Evolutionary conservation across 2,888 invertebrate genomes (phyloP).

Genomic region (Conus canariensis): DNA sequence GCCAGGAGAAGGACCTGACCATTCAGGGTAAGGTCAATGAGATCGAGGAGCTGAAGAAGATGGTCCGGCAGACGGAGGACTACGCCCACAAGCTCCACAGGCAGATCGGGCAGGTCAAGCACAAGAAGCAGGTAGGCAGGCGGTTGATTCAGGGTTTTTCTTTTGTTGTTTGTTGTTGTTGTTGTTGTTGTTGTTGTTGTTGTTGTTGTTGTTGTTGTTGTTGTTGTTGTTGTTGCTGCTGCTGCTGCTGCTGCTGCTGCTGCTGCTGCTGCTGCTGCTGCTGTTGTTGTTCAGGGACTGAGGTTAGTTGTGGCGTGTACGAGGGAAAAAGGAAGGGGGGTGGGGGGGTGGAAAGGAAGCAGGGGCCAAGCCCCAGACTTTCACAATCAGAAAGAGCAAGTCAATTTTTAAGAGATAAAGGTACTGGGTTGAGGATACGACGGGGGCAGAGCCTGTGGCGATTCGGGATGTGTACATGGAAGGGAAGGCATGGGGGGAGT

Average conservation of each 20-base stretch:
- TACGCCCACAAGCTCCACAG: conserved; percentile 63
- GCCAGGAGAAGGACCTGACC: conserved; percentile 59
- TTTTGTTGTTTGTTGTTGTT: neutral
- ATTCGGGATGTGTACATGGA: too few species aligned
- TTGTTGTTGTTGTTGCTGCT: neutral
- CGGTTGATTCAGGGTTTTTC: neutral
- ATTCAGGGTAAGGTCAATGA: conserved; percentile 62
- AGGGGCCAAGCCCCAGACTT: too few species aligned
- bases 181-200: too few species aligned
- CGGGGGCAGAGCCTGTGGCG: too few species aligned
- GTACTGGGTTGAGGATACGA: too few species aligned
- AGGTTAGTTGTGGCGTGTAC: too few species aligned
- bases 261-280: neutral
- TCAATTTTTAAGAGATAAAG: too few species aligned
- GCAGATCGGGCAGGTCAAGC: conserved; percentile 58
- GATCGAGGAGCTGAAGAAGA: conserved; percentile 60
- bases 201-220: neutral
- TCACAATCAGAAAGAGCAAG: too few species aligned
- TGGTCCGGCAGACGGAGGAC: conserved; percentile 65
- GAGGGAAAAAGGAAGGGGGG: too few species aligned
- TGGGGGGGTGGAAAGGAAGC: too few species aligned
- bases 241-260: neutral
- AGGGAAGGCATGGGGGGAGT: too few species aligned
- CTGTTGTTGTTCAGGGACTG: neutral
- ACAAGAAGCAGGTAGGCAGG: conserved; percentile 51